These are phyloP conservation scores for Amblyornis subalaris DNA, from an alignment of 2,113 vertebrate species.

Conservation along the genomic window DNA sequence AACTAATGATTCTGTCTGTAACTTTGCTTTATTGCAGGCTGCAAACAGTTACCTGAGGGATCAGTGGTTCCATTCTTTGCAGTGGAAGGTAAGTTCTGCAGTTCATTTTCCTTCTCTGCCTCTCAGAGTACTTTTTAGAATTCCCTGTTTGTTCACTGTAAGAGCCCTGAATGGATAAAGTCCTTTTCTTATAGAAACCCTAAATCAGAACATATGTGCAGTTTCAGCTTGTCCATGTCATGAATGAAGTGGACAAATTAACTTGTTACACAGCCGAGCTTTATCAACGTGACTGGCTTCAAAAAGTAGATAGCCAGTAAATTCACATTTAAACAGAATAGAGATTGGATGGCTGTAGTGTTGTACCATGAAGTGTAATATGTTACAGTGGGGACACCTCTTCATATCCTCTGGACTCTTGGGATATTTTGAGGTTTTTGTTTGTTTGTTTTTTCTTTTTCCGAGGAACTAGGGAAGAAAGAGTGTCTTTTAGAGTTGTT, in stretches of 20 bases:
- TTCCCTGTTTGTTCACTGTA: neutral
- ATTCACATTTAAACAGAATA: neutral
- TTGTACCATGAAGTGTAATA: neutral
- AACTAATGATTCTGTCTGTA: conserved; percentile 5
- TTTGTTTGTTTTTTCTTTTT: neutral
- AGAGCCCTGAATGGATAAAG: neutral
- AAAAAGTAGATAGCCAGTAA: neutral
- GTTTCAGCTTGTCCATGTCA: neutral
- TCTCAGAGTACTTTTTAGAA: neutral
- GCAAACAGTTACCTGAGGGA: conserved; percentile 98
- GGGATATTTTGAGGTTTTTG: neutral
- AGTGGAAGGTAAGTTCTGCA: conserved; percentile 91
- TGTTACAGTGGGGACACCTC: neutral
- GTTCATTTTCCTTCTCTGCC: neutral
- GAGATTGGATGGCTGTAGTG: neutral
- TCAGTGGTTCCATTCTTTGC: conserved; percentile 99
- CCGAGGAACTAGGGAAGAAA: neutral
- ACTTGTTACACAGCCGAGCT: neutral
- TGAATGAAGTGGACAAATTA: neutral
- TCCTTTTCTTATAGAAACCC: neutral
- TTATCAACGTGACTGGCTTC: neutral
- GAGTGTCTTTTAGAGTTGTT: neutral
- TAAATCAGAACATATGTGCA: neutral
- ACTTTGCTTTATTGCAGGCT: conserved; percentile 78
- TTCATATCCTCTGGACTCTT: neutral